Conservation (phyloP, 2,797 vertebrate genomes). For the Crocidura indochinensis region DNA sequence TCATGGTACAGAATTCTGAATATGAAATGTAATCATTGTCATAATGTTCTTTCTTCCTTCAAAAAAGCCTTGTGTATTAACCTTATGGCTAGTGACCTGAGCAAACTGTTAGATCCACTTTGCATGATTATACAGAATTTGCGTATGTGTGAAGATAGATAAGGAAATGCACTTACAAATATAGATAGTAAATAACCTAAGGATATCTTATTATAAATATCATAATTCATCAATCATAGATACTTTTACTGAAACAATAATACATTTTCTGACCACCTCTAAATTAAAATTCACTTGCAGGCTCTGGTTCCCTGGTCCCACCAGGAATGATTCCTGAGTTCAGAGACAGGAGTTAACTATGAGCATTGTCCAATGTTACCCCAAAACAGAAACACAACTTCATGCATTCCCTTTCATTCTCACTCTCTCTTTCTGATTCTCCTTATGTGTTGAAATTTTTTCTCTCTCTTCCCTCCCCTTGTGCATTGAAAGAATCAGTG, state of each 20-base stretch:
- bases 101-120: neutral
- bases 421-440: neutral
- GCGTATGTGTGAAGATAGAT: neutral
- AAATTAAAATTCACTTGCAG: neutral
- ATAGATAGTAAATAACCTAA: neutral
- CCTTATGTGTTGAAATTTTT: neutral
- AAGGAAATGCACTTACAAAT: slow-evolving; percentile 15
- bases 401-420: neutral
- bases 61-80: neutral
- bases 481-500: neutral
- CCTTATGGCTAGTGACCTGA: neutral
- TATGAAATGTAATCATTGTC: slow-evolving; percentile 15
- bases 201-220: neutral
- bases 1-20: neutral
- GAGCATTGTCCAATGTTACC: neutral
- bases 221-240: slow-evolving; percentile 43
- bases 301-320: neutral
- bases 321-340: no score
- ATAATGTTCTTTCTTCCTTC: neutral
- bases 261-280: neutral
- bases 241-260: neutral
- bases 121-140: slow-evolving; percentile 4
- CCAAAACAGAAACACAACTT: neutral
- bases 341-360: no score
- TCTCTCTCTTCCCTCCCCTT: neutral